These are phyloP conservation scores for Spondyliosoma cantharus DNA, from an alignment of 2,797 vertebrate genomes.

Conservation along the genomic window DNA sequence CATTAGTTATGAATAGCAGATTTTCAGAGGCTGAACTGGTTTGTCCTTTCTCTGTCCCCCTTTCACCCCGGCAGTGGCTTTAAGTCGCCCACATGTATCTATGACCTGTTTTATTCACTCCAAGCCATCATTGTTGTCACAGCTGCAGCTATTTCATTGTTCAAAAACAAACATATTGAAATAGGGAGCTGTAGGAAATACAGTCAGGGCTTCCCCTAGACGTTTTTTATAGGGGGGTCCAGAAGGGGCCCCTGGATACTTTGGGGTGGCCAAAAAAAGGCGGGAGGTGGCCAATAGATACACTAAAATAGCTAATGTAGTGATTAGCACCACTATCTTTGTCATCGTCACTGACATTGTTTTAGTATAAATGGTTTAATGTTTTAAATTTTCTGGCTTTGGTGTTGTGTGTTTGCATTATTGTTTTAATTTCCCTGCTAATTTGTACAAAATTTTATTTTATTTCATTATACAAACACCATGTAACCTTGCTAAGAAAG, in stretches of 20 bases:
- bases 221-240: too few relatives aligned
- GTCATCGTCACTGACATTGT: too few relatives aligned
- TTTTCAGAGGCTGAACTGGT: constrained; percentile 61
- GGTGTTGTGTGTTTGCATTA: too few relatives aligned
- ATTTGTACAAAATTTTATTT: too few relatives aligned
- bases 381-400: too few relatives aligned
- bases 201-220: too few relatives aligned
- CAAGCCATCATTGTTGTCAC: constrained; percentile 57
- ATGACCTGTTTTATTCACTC: constrained; percentile 60
- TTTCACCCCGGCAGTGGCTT: constrained; percentile 52
- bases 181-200: constrained; percentile 16
- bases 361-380: too few relatives aligned
- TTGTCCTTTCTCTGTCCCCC: constrained; percentile 47
- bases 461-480: too few relatives aligned
- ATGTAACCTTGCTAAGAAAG: too few relatives aligned
- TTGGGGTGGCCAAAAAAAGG: too few relatives aligned
- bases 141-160: constrained; percentile 64
- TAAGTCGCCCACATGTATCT: constrained; percentile 53
- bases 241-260: too few relatives aligned
- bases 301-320: constrained; percentile 5
- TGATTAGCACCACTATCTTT: constrained; percentile 9
- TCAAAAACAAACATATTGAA: constrained; percentile 41
- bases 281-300: constrained; percentile 11
- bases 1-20: constrained; percentile 63
- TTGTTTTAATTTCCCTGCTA: too few relatives aligned